These are phyloP conservation scores for Ailuropoda melanoleuca DNA, from an alignment of 2,113 vertebrate species.

Conservation along the genomic window DNA sequence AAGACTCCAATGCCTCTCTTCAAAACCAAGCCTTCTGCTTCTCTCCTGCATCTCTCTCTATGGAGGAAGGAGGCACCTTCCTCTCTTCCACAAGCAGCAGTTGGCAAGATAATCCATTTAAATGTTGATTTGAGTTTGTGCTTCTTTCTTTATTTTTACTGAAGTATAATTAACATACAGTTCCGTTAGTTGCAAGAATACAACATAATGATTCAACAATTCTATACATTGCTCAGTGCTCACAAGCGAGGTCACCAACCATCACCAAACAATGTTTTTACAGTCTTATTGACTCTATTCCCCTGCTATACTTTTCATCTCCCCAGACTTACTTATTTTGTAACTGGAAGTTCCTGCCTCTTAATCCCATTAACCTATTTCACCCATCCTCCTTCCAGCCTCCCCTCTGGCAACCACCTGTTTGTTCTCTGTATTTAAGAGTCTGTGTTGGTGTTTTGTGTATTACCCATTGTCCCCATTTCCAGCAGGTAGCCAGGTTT, in stretches of 20 bases:
- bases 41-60: not conserved
- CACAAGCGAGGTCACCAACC: not conserved
- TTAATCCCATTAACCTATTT: not conserved
- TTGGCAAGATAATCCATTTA: not conserved
- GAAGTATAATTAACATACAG: not conserved
- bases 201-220: not conserved
- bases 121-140: not conserved
- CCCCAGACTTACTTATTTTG: not conserved
- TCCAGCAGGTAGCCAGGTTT: not conserved
- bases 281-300: not conserved
- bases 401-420: not conserved
- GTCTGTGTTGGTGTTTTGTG: not conserved
- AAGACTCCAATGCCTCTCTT: not conserved
- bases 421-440: not conserved
- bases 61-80: accelerated
- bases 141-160: not conserved
- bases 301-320: not conserved
- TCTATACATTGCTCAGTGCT: not conserved
- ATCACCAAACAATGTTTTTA: not conserved
- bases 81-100: not conserved
- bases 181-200: not conserved
- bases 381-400: not conserved
- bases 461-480: accelerated
- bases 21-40: not conserved
- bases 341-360: not conserved